These are phyloP conservation scores for Columba janthina DNA, from an alignment of 2,113 vertebrate genomes.

Conservation along the genomic window DNA sequence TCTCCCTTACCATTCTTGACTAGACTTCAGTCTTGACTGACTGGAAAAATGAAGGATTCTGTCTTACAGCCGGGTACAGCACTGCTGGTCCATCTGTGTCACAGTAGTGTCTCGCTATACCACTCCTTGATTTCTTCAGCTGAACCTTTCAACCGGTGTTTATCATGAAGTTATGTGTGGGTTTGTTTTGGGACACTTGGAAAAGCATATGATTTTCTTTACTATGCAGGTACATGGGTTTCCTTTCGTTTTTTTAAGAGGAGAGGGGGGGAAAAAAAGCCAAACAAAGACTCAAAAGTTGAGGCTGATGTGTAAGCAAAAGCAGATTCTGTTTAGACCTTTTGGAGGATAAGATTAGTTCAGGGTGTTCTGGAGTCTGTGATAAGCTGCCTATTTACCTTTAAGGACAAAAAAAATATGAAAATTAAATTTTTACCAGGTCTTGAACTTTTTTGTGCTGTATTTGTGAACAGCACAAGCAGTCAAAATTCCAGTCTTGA, in stretches of 20 bases:
- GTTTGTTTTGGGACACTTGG: neutral
- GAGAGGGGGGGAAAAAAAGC: rapidly evolving
- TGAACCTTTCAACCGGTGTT: neutral
- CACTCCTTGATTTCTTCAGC: neutral
- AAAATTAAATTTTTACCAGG: neutral
- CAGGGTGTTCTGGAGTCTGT: neutral
- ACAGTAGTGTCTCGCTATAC: neutral
- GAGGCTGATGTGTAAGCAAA: neutral
- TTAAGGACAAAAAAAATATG: neutral
- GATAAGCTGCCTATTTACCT: neutral
- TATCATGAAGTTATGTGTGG: neutral
- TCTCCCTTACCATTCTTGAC: neutral
- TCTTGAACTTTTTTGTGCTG: neutral
- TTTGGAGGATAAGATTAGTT: neutral
- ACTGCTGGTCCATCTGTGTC: neutral
- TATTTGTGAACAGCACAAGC: neutral
- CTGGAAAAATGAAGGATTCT: neutral
- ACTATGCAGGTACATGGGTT: neutral
- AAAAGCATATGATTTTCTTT: neutral
- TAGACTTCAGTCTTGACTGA: neutral
- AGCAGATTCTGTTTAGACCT: neutral
- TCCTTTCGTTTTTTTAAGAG: neutral
- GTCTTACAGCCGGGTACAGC: rapidly evolving
- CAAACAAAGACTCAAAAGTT: neutral
- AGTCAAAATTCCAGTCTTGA: neutral